phyloP scores from a whole-genome alignment of 2,797 vertebrate species.

The Ceryle rudis region DNA sequence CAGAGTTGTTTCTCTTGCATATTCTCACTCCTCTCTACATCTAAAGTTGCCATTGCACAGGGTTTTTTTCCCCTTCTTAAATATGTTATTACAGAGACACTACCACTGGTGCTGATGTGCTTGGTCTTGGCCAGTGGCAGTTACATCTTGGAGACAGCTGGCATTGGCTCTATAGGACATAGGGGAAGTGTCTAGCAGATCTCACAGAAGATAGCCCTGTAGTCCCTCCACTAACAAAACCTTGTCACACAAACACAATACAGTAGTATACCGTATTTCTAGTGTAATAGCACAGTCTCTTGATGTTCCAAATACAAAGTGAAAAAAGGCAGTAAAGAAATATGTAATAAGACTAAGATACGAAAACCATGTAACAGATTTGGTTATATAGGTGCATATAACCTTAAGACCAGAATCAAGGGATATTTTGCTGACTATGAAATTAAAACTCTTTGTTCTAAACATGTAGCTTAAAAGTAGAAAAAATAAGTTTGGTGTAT shows the following conservation, averaged over 20 bases:
- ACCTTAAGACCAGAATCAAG: background rate
- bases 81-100: background rate
- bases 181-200: background rate
- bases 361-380: background rate
- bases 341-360: background rate
- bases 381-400: background rate
- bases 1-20: too few relatives aligned
- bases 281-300: background rate
- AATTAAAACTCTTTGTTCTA: background rate
- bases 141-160: background rate
- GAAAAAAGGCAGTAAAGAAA: background rate
- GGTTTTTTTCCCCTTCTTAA: background rate
- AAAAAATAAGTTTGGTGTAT: background rate
- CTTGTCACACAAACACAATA: background rate
- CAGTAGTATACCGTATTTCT: background rate
- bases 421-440: background rate
- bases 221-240: background rate
- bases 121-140: accelerated
- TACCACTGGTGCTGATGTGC: background rate
- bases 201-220: background rate
- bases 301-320: background rate
- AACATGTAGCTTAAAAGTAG: background rate
- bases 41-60: background rate
- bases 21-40: background rate
- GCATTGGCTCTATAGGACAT: accelerated